phyloP scores from a whole-genome alignment of 1,140 invertebrate genomes.

The Coenobita brevimanus region DNA sequence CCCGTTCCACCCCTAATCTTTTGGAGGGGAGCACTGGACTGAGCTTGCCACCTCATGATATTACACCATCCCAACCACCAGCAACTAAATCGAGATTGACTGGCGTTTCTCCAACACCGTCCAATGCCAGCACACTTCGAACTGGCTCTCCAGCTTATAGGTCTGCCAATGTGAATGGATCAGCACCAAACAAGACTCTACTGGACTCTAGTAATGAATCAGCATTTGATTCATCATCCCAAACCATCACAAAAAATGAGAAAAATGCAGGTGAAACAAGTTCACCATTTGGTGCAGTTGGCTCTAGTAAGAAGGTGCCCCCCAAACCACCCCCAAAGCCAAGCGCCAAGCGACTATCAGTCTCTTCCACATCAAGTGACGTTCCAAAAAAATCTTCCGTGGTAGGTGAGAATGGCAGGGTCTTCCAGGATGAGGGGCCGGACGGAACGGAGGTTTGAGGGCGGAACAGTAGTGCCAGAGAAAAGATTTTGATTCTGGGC shows the following conservation, averaged over 20 bases:
- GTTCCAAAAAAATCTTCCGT: constrained; percentile 53
- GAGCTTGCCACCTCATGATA: constrained; percentile 33
- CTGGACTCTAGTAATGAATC: constrained; percentile 42
- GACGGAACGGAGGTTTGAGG: constrained; percentile 72
- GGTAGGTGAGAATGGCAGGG: constrained; percentile 45
- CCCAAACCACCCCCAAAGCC: constrained; percentile 73
- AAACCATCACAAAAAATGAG: constrained; percentile 38
- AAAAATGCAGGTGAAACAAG: constrained; percentile 15
- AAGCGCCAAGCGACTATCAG: constrained; percentile 64
- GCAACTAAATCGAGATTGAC: not conserved
- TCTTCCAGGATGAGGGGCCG: constrained; percentile 69
- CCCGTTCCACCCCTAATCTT: constrained; percentile 57
- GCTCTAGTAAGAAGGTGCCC: constrained; percentile 70
- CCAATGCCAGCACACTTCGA: constrained; percentile 46
- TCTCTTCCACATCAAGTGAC: constrained; percentile 52
- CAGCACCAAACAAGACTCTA: constrained; percentile 10
- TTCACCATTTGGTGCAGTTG: not conserved
- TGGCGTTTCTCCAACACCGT: constrained; percentile 43
- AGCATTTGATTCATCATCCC: constrained; percentile 37
- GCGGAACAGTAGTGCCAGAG: constrained; percentile 8
- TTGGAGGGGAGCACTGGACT: constrained; percentile 45
- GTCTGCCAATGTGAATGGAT: not conserved
- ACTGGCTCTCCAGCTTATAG: constrained; percentile 32
- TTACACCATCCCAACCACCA: not conserved
- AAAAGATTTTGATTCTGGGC: not conserved